Percentiles rank a stretch among this genome's conserved stretches.
Evolutionary conservation across 2,113 vertebrate species (phyloP).

Genomic region (Trogon melanurus): DNA sequence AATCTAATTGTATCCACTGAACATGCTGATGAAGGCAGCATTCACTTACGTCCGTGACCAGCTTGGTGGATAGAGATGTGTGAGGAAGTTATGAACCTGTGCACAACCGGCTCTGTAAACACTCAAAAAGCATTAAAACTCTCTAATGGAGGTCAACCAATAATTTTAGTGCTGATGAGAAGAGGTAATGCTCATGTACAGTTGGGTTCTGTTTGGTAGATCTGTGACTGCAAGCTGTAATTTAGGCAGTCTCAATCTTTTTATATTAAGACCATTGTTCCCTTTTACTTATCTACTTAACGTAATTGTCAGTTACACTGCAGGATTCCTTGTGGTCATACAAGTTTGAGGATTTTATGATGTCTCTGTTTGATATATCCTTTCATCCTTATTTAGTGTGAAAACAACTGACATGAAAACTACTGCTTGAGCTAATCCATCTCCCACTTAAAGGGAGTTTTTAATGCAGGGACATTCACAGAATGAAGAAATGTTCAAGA

Average conservation of each 20-base stretch:
- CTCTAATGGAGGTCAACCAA: neutral
- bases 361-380: neutral
- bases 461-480: neutral
- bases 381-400: slow-evolving; percentile 24
- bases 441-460: neutral
- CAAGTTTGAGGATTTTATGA: neutral
- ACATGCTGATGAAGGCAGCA: neutral
- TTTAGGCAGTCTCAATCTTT: neutral
- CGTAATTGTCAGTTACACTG: neutral
- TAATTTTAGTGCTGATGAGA: neutral
- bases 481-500: neutral
- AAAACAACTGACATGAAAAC: neutral
- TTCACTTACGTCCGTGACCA: neutral
- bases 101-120: neutral
- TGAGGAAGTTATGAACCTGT: neutral
- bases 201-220: neutral
- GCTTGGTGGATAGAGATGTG: neutral
- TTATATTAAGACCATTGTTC: neutral
- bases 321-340: neutral
- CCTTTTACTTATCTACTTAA: neutral
- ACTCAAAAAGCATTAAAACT: neutral
- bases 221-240: neutral
- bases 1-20: neutral
- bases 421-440: neutral
- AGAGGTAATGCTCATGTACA: neutral